Conservation (phyloP, 2,888 invertebrate genomes). For the Torymus tubicola region DNA sequence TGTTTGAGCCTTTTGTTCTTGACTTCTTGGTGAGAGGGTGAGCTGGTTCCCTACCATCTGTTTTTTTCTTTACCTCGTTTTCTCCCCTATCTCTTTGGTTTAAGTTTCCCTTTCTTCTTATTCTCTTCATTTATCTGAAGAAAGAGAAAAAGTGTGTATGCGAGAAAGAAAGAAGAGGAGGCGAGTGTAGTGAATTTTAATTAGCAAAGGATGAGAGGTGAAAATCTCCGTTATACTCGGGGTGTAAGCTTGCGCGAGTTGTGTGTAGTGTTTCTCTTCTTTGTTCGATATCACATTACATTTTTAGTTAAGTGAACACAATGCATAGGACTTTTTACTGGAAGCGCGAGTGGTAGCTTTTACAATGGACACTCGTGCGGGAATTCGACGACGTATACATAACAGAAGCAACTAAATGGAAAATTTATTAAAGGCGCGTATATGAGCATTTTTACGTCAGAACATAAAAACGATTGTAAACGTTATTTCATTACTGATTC, state of each 20-base stretch:
- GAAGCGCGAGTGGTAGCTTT: background rate
- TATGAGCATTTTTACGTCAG: constrained; percentile 1
- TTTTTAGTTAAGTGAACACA: too few species aligned
- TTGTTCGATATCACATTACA: too few species aligned
- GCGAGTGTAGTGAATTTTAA: constrained; percentile 36
- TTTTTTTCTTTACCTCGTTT: constrained; percentile 14
- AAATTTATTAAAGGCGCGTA: too few species aligned
- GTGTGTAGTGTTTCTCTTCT: too few species aligned
- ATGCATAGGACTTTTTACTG: constrained; percentile 23
- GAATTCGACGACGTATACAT: background rate
- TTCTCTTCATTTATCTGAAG: background rate
- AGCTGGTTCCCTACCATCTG: constrained; percentile 14
- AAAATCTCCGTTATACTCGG: background rate
- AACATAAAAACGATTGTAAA: constrained; percentile 27
- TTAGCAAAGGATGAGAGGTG: constrained; percentile 12
- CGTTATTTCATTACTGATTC: background rate
- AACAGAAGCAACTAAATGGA: background rate
- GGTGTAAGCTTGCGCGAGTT: background rate
- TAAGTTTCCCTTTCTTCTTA: background rate
- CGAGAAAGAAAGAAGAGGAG: too few species aligned
- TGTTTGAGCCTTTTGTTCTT: constrained; percentile 53
- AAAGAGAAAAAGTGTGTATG: too few species aligned
- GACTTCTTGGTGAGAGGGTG: constrained; percentile 13
- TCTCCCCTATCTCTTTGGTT: background rate
- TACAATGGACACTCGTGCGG: background rate